Base-by-base conservation (phyloP, 2,113 vertebrate species). In the Phalacrocorax aristotelis region DNA sequence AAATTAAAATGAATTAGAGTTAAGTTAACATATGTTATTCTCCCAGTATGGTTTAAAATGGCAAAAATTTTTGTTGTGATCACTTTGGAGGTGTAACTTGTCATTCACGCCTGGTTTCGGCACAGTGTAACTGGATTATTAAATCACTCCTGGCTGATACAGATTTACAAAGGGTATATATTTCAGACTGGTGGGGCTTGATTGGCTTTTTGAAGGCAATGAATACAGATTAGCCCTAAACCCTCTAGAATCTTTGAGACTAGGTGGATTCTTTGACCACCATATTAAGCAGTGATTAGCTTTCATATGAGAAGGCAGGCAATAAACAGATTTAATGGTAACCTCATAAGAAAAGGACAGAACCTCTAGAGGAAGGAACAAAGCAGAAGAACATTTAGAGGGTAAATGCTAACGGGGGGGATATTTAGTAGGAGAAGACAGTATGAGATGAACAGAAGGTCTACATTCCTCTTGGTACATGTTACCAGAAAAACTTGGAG, bases 401-500 rank as follows among this genome's bases (percentile, higher is more conserved):
- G 7, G 11, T 64, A 60, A 60, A 48, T 51, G 17, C 2, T 66
- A 86, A 46, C 4, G 32, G 19, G 15, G 7, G 4, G 30, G 20
- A 81, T 66, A 89, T 96, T 87, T 49, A 74, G 76, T 20, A 70
- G 49, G 2, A 93, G 66, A 86, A 71, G 72, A 16, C 26, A 60
- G 48, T 46, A 46, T 75, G 81, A 95, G 38, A 82, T 49, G 72
- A 95, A 89, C 80, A 94, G 87, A 94, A 95, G 64, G 83, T 91
- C 69, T 94, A 60, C 55, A 71, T 32, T 89, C 17, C 25, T 93
- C 42, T 55, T 78, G 48, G 29, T 90, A 61, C 7, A 49, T 64
- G 6, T 58, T 87, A 91, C 42, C 26, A 29, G 5, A 77, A 94
- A 89, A 89, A 55, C 26, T 75, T 96, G 89, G 77, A 93, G 32